A percentile compares a stretch with the other conserved stretches of the same genome.
Evolutionary conservation across 2,113 vertebrate genomes (phyloP).

Genomic region (Psophia crepitans): DNA sequence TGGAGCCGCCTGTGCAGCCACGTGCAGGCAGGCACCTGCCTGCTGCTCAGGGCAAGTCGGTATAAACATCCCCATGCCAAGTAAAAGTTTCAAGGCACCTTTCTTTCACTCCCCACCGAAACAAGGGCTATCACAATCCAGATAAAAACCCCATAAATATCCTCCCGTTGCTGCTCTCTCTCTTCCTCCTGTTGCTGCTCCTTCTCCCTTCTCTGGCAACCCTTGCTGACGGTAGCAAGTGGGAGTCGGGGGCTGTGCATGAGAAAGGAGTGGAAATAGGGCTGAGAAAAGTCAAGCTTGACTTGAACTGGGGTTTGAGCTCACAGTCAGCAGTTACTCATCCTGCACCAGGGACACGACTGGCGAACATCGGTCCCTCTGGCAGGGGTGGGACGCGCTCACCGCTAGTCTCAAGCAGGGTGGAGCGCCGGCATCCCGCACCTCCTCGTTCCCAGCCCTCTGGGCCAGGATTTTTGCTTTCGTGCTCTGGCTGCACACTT

Average conservation of each 20-base stretch:
- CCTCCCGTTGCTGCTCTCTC: background rate
- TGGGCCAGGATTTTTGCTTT: background rate
- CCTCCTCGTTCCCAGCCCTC: background rate
- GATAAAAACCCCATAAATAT: background rate
- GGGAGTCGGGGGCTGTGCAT: background rate
- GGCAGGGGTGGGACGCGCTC: background rate
- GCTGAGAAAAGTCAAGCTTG: background rate
- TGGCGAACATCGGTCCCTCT: background rate
- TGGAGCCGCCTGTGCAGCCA: accelerated
- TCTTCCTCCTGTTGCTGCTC: background rate
- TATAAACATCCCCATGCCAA: background rate
- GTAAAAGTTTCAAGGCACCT: background rate
- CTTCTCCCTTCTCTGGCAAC: background rate
- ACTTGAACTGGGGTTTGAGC: background rate
- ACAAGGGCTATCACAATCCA: background rate
- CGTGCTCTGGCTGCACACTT: background rate
- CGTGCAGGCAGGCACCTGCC: background rate
- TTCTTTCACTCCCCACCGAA: background rate
- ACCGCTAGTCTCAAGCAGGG: background rate
- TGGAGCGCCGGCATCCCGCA: background rate
- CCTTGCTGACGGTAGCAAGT: background rate
- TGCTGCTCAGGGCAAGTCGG: background rate
- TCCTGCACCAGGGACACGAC: background rate
- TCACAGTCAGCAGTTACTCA: background rate
- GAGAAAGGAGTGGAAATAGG: background rate